Percentiles rank a stretch among this genome's conserved stretches.
Evolutionary conservation across 1,140 invertebrate species (phyloP).

Genomic region (Cataglyphis hispanica): DNA sequence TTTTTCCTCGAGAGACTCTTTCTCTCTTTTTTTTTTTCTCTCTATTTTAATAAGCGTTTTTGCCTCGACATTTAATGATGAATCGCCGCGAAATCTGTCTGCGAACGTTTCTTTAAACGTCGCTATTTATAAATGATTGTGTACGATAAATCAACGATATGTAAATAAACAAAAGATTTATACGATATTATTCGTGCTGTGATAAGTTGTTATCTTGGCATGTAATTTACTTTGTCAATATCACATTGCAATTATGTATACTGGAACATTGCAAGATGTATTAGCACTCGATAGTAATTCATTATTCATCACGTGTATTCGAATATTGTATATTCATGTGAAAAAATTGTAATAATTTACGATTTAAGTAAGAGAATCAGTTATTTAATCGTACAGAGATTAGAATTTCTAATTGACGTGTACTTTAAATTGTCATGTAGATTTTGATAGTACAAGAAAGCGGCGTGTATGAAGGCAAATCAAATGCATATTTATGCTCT

Average conservation of each 20-base stretch:
- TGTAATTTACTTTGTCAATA: background rate
- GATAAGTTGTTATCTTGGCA: conserved; percentile 18
- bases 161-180: conserved; percentile 24
- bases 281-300: conserved; percentile 13
- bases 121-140: background rate
- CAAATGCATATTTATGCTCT: conserved; percentile 57
- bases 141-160: background rate
- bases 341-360: conserved; percentile 22
- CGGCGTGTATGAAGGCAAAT: conserved; percentile 1
- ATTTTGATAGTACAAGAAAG: conserved; percentile 40
- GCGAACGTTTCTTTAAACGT: background rate
- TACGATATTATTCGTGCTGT: background rate
- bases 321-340: background rate
- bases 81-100: background rate
- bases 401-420: conserved; percentile 11
- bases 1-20: conserved; percentile 3
- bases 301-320: background rate
- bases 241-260: background rate
- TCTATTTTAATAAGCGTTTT: background rate
- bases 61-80: background rate
- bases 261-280: background rate
- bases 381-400: conserved; percentile 29
- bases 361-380: background rate
- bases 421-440: conserved; percentile 17
- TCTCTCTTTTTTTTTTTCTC: background rate